These are phyloP conservation scores for Callinectes sapidus DNA, from an alignment of 2,888 invertebrate genomes.

Conservation along the genomic window DNA sequence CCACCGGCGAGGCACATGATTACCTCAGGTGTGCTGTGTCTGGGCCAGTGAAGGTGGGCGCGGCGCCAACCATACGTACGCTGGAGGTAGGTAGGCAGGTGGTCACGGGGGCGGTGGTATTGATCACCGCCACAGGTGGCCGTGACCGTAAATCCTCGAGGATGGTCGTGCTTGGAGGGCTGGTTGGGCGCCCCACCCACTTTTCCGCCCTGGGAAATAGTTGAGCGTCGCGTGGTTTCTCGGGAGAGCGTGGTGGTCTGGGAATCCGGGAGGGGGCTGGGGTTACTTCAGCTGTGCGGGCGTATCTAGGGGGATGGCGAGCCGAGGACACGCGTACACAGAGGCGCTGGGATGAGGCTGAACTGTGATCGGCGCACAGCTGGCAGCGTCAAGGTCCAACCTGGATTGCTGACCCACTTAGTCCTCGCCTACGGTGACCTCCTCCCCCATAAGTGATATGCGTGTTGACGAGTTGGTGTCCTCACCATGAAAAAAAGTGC, in stretches of 20 bases:
- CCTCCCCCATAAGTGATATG: background rate
- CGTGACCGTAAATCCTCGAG: slow-evolving; percentile 45
- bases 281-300: slow-evolving; percentile 29
- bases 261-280: background rate
- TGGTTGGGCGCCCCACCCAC: background rate
- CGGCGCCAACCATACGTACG: slow-evolving; percentile 32
- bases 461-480: slow-evolving; percentile 15
- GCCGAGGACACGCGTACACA: slow-evolving; percentile 18
- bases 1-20: slow-evolving; percentile 32
- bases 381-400: slow-evolving; percentile 27
- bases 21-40: slow-evolving; percentile 10
- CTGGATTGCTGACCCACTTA: slow-evolving; percentile 43
- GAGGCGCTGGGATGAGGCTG: background rate
- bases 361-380: slow-evolving; percentile 26
- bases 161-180: background rate
- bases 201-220: background rate
- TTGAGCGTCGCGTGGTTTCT: background rate
- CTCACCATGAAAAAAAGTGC: slow-evolving; percentile 14
- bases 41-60: slow-evolving; percentile 14
- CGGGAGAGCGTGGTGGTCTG: slow-evolving; percentile 16
- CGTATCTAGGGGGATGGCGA: background rate
- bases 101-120: slow-evolving; percentile 46
- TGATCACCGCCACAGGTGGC: slow-evolving; percentile 49
- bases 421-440: slow-evolving; percentile 20
- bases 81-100: background rate